phyloP scores from a whole-genome alignment of 2,888 invertebrate genomes.

The Thecocarcelia acutangulata region DNA sequence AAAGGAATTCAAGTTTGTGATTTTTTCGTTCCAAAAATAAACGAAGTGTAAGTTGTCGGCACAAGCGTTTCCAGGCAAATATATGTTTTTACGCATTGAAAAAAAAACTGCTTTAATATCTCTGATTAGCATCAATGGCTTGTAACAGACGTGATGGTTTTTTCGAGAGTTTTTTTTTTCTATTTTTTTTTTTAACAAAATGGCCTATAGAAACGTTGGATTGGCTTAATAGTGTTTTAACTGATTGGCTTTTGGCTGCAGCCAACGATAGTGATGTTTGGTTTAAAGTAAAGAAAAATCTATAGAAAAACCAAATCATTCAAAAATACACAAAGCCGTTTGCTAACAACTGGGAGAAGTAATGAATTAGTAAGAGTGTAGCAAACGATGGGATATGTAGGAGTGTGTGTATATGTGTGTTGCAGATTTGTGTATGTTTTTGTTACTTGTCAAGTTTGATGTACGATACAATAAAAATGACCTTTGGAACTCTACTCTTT shows the following conservation, averaged over 20 bases:
- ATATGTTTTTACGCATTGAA: too few relatives aligned
- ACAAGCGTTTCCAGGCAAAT: too few relatives aligned
- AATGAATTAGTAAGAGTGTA: neutral
- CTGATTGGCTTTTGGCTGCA: slow-evolving; percentile 63
- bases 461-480: slow-evolving; percentile 61
- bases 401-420: slow-evolving; percentile 5
- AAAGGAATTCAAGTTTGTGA: slow-evolving; percentile 1
- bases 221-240: slow-evolving; percentile 66
- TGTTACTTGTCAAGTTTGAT: slow-evolving; percentile 46
- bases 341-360: slow-evolving; percentile 14
- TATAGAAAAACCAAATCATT: slow-evolving; percentile 2
- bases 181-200: neutral
- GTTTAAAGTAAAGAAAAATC: slow-evolving; percentile 48
- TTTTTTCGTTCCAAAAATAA: slow-evolving; percentile 44
- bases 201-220: slow-evolving; percentile 42
- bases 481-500: slow-evolving; percentile 38
- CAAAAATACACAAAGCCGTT: neutral
- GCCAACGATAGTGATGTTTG: slow-evolving; percentile 60
- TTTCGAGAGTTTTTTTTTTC: neutral
- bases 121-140: slow-evolving; percentile 50
- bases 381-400: too few relatives aligned
- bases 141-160: slow-evolving; percentile 22
- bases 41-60: slow-evolving; percentile 55
- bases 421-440: neutral
- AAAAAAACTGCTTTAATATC: too few relatives aligned